Evolutionary conservation across 2,113 vertebrate genomes (phyloP).

Genomic region (Setophaga kirtlandii): DNA sequence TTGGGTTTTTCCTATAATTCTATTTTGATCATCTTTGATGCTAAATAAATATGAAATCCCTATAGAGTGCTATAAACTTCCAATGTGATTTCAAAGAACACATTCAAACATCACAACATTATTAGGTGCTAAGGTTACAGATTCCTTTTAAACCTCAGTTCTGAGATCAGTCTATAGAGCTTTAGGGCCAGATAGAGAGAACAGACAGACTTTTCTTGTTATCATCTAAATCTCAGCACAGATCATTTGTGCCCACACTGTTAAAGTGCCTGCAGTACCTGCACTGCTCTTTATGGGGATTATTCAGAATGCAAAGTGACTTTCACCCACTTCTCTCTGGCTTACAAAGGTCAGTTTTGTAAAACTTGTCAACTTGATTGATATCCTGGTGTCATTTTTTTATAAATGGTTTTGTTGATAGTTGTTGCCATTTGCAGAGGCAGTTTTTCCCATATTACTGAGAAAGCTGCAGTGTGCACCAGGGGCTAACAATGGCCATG

Average conservation of each 20-base stretch:
- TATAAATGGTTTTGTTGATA: constrained; percentile 61
- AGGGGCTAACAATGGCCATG: background rate
- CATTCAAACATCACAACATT: background rate
- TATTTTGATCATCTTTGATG: constrained; percentile 19
- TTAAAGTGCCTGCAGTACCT: background rate
- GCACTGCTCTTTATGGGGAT: background rate
- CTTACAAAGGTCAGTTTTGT: constrained; percentile 32
- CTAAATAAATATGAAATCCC: constrained; percentile 14
- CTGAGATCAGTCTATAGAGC: background rate
- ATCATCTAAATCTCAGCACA: background rate
- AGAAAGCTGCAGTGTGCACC: constrained; percentile 12
- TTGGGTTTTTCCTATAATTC: background rate
- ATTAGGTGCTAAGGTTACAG: background rate
- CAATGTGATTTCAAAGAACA: background rate
- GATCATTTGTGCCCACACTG: background rate
- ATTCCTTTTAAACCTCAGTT: background rate
- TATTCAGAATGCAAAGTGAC: constrained; percentile 5
- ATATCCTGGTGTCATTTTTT: constrained; percentile 52
- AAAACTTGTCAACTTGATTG: constrained; percentile 69
- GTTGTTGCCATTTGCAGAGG: background rate
- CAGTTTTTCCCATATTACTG: constrained; percentile 4
- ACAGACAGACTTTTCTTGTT: background rate
- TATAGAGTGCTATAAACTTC: background rate
- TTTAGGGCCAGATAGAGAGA: background rate
- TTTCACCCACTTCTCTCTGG: background rate